Evolutionary conservation across 2,888 invertebrate species (phyloP).

Genomic region (Germaria angustata): DNA sequence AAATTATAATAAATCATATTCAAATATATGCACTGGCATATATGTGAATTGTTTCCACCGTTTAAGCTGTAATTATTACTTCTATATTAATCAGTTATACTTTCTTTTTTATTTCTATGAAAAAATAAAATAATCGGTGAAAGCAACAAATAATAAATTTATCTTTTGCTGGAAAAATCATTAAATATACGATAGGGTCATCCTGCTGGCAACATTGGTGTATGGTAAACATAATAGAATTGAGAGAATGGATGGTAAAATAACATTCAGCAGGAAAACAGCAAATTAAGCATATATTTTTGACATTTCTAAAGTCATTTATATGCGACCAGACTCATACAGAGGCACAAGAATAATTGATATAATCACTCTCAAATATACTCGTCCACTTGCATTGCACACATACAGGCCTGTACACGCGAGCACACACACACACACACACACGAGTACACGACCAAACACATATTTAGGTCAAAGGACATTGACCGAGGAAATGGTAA

Average conservation of each 20-base stretch:
- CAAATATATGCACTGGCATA: too few relatives aligned
- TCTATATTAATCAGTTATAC: too few relatives aligned
- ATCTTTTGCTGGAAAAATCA: too few relatives aligned
- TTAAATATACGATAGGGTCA: too few relatives aligned
- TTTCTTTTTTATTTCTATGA: too few relatives aligned
- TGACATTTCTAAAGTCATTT: slow-evolving; percentile 27
- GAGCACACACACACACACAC: slow-evolving; percentile 64
- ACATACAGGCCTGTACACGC: too few relatives aligned
- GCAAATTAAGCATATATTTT: slow-evolving; percentile 53
- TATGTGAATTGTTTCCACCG: too few relatives aligned
- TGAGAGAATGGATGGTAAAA: slow-evolving; percentile 25
- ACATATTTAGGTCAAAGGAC: slow-evolving; percentile 77
- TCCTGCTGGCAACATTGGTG: slow-evolving; percentile 1
- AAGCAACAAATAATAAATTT: too few relatives aligned
- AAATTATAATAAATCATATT: too few relatives aligned
- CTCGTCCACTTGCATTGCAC: slow-evolving; percentile 8
- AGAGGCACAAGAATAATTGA: slow-evolving; percentile 32
- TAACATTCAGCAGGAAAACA: slow-evolving; percentile 30
- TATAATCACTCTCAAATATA: neutral
- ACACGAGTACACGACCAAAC: slow-evolving; percentile 56
- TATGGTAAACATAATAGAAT: slow-evolving; percentile 46
- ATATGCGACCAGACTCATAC: slow-evolving; percentile 22
- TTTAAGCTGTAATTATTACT: too few relatives aligned
- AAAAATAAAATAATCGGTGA: too few relatives aligned
- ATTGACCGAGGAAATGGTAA: slow-evolving; percentile 73